Percentiles rank a stretch among this genome's conserved stretches.
These are phyloP conservation scores for Apis mellifera DNA, from an alignment of 1,140 invertebrate genomes.

Conservation along the genomic window DNA sequence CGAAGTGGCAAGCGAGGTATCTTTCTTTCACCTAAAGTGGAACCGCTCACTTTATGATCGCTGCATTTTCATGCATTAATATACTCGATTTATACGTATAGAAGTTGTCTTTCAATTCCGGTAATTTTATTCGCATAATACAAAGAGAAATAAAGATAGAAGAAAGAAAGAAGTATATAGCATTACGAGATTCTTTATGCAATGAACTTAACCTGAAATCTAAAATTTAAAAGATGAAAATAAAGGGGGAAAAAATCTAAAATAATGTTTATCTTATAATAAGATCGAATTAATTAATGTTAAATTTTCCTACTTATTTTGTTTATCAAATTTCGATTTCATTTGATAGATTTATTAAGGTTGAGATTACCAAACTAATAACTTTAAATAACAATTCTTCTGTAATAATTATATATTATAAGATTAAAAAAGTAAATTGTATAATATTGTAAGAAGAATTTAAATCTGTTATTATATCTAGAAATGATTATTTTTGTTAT, in stretches of 20 bases:
- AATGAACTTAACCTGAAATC: constrained; percentile 10
- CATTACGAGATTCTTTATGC: not conserved
- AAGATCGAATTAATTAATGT: too few species aligned
- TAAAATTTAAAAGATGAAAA: not conserved
- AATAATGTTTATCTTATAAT: not conserved
- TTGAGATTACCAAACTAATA: too few species aligned
- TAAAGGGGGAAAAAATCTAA: too few species aligned
- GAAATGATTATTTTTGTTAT: too few species aligned
- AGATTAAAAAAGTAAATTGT: too few species aligned
- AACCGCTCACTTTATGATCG: constrained; percentile 5
- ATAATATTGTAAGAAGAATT: too few species aligned
- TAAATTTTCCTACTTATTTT: not conserved
- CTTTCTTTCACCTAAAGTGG: not conserved
- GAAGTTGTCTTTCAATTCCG: not conserved
- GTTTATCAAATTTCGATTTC: too few species aligned
- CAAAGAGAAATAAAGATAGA: not conserved
- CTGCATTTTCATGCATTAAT: constrained; percentile 7
- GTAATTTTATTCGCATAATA: not conserved
- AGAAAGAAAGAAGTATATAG: too few species aligned
- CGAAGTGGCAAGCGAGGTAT: not conserved
- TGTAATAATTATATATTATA: too few species aligned
- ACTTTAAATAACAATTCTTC: too few species aligned
- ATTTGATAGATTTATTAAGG: too few species aligned
- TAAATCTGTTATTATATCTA: too few species aligned
- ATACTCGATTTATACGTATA: not conserved